phyloP scores from a whole-genome alignment of 1,140 invertebrate genomes.

The Pseudomyrmex flavicornis region DNA sequence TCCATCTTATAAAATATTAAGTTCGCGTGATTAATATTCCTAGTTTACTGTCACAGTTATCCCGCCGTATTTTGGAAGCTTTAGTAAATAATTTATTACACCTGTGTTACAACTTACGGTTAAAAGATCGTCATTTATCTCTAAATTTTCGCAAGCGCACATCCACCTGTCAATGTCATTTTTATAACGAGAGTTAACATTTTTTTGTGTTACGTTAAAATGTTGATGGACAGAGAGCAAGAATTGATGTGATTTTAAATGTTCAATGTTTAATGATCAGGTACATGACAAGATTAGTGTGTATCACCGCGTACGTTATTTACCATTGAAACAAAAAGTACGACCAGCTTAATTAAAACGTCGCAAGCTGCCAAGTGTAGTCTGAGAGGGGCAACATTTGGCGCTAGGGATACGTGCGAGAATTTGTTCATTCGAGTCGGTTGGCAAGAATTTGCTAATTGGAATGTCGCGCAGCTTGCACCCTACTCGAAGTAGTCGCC shows the following conservation, averaged over 20 bases:
- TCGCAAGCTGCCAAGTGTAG: not conserved
- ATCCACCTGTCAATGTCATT: not conserved
- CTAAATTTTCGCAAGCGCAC: not conserved
- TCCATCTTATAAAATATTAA: constrained; percentile 43
- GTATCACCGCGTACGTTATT: no score
- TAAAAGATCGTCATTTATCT: not conserved
- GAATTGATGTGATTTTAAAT: no score
- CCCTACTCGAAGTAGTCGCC: constrained; percentile 35
- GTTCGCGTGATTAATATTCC: constrained; percentile 37
- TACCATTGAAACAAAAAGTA: not conserved
- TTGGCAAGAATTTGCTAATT: constrained; percentile 71
- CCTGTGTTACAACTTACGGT: not conserved
- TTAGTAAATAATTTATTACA: constrained; percentile 12
- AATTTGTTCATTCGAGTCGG: constrained; percentile 35
- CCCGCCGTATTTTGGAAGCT: constrained; percentile 2
- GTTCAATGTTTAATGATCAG: no score
- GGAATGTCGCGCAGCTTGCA: constrained; percentile 37
- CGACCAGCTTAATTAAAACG: constrained; percentile 29
- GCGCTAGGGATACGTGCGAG: constrained; percentile 15
- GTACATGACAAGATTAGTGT: no score
- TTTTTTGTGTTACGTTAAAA: no score
- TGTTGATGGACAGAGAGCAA: no score
- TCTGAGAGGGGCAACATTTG: constrained; percentile 8
- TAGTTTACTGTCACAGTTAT: constrained; percentile 30
- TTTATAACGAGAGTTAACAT: not conserved